phyloP scores from a whole-genome alignment of 92 coral and sea anemone genomes.

The Heteractis magnifica region DNA sequence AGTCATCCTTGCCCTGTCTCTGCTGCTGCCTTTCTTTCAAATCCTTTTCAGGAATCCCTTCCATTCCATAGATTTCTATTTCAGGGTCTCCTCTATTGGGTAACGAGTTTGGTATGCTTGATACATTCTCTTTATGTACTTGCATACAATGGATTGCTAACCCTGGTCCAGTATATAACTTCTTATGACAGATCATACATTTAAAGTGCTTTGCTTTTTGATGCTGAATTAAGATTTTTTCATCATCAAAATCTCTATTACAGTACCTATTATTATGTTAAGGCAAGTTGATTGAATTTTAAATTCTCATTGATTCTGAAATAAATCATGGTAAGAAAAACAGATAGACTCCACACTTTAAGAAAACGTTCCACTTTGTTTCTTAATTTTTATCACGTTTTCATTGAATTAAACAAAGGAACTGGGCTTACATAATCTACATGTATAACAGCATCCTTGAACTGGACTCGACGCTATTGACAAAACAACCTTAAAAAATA shows the following conservation, averaged over 20 bases:
- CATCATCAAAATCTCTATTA: slow-evolving; percentile 98
- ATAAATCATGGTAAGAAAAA: neutral
- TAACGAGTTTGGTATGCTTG: slow-evolving; percentile 90
- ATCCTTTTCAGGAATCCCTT: slow-evolving; percentile 98
- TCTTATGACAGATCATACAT: slow-evolving; percentile 97
- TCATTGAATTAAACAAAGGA: too few relatives aligned
- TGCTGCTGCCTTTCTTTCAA: slow-evolving; percentile 90
- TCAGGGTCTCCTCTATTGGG: slow-evolving; percentile 99
- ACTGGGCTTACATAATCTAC: too few relatives aligned
- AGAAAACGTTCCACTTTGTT: too few relatives aligned
- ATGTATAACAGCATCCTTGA: too few relatives aligned
- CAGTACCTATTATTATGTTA: slow-evolving; percentile 83
- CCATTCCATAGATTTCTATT: slow-evolving; percentile 98
- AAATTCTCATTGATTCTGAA: neutral
- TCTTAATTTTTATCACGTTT: too few relatives aligned
- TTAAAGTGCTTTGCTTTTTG: slow-evolving; percentile 98
- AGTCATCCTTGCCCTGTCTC: slow-evolving; percentile 61
- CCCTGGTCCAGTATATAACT: slow-evolving; percentile 97
- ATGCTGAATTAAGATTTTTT: slow-evolving; percentile 93
- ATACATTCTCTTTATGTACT: slow-evolving; percentile 93
- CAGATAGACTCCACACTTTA: neutral
- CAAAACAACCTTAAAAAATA: too few relatives aligned
- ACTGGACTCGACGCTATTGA: too few relatives aligned
- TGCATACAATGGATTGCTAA: slow-evolving; percentile 98
- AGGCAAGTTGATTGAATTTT: slow-evolving; percentile 20